Evolutionary conservation across 2,888 invertebrate genomes (phyloP).

Genomic region (Rhagonycha fulva): DNA sequence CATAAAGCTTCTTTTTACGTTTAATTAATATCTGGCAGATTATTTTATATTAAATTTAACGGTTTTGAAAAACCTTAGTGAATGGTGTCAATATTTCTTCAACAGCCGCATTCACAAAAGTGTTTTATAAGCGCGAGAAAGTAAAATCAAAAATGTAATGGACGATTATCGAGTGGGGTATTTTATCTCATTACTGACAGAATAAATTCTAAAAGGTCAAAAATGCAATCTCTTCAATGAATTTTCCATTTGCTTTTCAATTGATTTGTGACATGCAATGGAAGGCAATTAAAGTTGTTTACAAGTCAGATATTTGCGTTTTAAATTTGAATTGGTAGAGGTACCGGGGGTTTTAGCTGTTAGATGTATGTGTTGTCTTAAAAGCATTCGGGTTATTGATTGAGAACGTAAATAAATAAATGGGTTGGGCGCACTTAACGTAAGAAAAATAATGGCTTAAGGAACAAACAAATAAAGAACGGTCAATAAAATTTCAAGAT

Average conservation of each 20-base stretch:
- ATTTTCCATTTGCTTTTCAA: constrained; percentile 32
- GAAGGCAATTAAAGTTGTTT: constrained; percentile 46
- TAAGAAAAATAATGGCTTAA: constrained; percentile 27
- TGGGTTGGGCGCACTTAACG: constrained; percentile 26
- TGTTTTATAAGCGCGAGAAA: too few relatives aligned
- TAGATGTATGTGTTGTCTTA: constrained; percentile 31
- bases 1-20: not conserved
- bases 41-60: not conserved
- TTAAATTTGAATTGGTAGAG: constrained; percentile 34
- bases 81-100: not conserved
- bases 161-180: not conserved
- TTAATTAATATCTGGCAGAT: not conserved
- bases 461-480: constrained; percentile 27
- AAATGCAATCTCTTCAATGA: constrained; percentile 26
- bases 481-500: constrained; percentile 13
- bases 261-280: constrained; percentile 43
- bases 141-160: not conserved
- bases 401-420: constrained; percentile 38
- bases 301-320: constrained; percentile 42
- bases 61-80: not conserved
- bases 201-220: constrained; percentile 12
- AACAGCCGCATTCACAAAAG: not conserved
- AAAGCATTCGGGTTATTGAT: constrained; percentile 36
- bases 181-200: not conserved
- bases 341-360: constrained; percentile 19